phyloP scores from a whole-genome alignment of 1,140 invertebrate species.

The Achroia grisella region DNA sequence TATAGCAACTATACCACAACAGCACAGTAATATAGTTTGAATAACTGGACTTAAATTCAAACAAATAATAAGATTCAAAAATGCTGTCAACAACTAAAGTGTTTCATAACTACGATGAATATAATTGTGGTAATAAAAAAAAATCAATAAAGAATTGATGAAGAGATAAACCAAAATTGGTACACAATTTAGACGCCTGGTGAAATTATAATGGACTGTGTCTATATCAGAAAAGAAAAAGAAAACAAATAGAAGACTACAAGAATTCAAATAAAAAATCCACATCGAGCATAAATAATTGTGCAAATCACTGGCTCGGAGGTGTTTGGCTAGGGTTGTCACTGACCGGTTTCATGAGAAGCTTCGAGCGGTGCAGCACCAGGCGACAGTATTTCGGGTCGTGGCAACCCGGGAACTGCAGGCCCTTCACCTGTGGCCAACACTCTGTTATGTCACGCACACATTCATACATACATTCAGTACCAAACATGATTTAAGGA shows the following conservation, averaged over 20 bases:
- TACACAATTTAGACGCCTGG: conserved; percentile 14
- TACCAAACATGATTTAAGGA: background rate
- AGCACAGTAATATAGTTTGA: background rate
- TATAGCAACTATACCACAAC: conserved; percentile 11
- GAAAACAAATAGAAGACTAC: conserved; percentile 17
- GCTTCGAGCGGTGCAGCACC: conserved; percentile 94
- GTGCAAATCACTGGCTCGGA: conserved; percentile 20
- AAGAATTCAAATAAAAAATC: conserved; percentile 21
- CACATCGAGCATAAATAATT: conserved; percentile 31
- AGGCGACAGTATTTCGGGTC: conserved; percentile 95
- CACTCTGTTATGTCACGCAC: conserved; percentile 42
- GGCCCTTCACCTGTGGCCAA: conserved; percentile 90
- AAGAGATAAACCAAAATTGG: conserved; percentile 13
- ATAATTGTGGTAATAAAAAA: conserved; percentile 3
- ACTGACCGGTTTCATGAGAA: conserved; percentile 96
- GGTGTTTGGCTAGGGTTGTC: conserved; percentile 26
- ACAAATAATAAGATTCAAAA: background rate
- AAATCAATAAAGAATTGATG: conserved; percentile 11
- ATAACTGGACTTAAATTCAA: background rate
- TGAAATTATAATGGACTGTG: conserved; percentile 11
- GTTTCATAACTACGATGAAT: conserved; percentile 5
- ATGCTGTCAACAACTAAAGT: background rate
- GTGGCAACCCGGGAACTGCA: conserved; percentile 95
- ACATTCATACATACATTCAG: conserved; percentile 25
- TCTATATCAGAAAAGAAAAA: conserved; percentile 16